Conservation (phyloP, 1,140 invertebrate species). For the Lerema accius region DNA sequence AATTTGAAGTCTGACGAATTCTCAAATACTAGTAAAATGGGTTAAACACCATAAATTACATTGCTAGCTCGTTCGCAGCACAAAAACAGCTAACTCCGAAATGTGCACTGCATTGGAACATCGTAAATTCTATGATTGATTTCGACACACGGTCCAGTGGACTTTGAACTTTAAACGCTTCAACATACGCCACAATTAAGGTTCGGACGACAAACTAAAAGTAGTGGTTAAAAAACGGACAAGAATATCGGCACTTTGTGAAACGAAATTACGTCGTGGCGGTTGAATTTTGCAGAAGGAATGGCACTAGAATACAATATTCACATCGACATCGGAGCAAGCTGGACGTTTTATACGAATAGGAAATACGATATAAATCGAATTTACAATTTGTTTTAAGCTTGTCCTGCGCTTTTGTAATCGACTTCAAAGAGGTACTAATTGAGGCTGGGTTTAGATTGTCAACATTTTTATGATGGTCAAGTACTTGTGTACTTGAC, state of each 20-base stretch:
- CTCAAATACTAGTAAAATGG: not conserved
- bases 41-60: not conserved
- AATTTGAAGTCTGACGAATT: not conserved
- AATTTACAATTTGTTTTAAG: too few relatives aligned
- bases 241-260: constrained; percentile 31
- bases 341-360: not conserved
- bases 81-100: constrained; percentile 22
- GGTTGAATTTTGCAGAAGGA: constrained; percentile 28
- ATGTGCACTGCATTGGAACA: constrained; percentile 22
- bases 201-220: constrained; percentile 14
- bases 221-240: constrained; percentile 24
- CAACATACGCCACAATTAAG: not conserved
- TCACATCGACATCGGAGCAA: constrained; percentile 20
- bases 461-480: too few relatives aligned
- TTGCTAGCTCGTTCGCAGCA: constrained; percentile 4
- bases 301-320: constrained; percentile 30
- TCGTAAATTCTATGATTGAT: constrained; percentile 29
- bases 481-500: too few relatives aligned
- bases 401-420: too few relatives aligned
- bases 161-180: constrained; percentile 18
- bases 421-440: too few relatives aligned
- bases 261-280: constrained; percentile 28
- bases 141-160: constrained; percentile 5
- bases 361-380: too few relatives aligned
- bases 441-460: too few relatives aligned